Base-by-base conservation (phyloP, 2,797 vertebrate species). In the Uromys caudimaculatus region DNA sequence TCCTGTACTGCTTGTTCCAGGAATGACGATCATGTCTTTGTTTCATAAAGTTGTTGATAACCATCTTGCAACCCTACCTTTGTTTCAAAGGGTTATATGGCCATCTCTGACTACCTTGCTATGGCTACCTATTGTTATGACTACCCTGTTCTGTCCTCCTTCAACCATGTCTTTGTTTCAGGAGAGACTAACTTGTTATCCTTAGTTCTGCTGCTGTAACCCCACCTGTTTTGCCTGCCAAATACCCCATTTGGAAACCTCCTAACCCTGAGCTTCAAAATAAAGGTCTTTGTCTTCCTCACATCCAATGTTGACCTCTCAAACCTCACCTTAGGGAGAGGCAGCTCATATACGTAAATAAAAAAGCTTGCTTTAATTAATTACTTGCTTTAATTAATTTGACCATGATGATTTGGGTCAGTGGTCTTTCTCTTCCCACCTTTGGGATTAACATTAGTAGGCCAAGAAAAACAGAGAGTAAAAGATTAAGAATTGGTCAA, bases 401-500 rank as follows among this genome's bases (percentile, higher is more conserved):
- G 21, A 24, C 38, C 38, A 75, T 75, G 21, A 44, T 44, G 38
- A 27, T 75, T 13, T 75, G 71, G 17, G 71, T 24, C 71, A 1
- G 9, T 73, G 19, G 71, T 71, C 19, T 73, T 41, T 73, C 38
- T 73, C 71, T n/a, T 73, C 71, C 71, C 38, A 73, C 71, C 71
- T 41, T 73, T 73, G 71, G 38, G 38, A 73, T 73, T 73, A 73
- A 38, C n/a, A 73, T 23, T 41, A 73, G n/a, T 88, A 71, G 3
- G 67, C 44, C 35, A 91, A 21, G 32, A 6, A 91, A 21, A 95
- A 27, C 56, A 88, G 38, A 84, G 13, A 71, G 13, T 4, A 91
- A 52, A 90, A 91, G 41, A 83, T 87, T 71, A 90, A 78, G 41
- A 93, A 71, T 3, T 87, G 13, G 24, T 87, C 52, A 81, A 91